Percentiles rank a stretch among this genome's conserved stretches.
phyloP scores from a whole-genome alignment of 2,113 vertebrate genomes.

The Mormoops blainvillei region DNA sequence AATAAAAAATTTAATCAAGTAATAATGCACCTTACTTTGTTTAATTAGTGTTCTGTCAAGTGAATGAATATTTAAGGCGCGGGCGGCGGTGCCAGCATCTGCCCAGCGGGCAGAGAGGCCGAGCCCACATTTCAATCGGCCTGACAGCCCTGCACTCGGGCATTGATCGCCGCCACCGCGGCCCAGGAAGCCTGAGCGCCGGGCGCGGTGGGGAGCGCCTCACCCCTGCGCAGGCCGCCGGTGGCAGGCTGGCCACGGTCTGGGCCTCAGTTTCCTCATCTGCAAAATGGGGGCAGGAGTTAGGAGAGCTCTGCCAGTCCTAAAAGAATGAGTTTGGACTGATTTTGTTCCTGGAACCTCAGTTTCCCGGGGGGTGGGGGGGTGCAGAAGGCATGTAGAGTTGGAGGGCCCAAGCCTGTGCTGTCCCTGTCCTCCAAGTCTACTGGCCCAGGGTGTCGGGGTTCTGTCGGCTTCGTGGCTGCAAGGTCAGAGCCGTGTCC shows the following conservation, averaged over 20 bases:
- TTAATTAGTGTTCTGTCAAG: slow-evolving; percentile 82
- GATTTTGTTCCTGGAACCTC: neutral
- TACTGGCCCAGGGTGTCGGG: neutral
- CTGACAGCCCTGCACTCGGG: slow-evolving; percentile 60
- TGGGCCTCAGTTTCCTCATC: slow-evolving; percentile 11
- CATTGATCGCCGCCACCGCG: neutral
- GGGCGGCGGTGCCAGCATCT: slow-evolving; percentile 64
- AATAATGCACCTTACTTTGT: slow-evolving; percentile 83
- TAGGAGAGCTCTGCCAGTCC: neutral
- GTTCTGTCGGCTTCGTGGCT: neutral
- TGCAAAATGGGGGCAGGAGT: slow-evolving; percentile 1
- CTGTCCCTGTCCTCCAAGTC: accelerated
- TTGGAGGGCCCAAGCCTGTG: neutral
- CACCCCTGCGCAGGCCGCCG: accelerated
- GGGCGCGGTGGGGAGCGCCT: accelerated
- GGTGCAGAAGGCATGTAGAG: neutral
- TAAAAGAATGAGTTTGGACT: neutral
- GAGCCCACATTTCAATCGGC: slow-evolving; percentile 67
- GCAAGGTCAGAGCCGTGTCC: neutral
- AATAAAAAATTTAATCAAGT: slow-evolving; percentile 84
- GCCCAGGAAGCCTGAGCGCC: neutral
- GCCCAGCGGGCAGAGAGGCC: slow-evolving; percentile 71
- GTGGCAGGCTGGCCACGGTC: neutral
- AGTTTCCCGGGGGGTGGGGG: neutral
- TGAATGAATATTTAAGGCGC: slow-evolving; percentile 77